phyloP scores from a whole-genome alignment of 2,797 vertebrate genomes.

The Dendrocincla fuliginosa region DNA sequence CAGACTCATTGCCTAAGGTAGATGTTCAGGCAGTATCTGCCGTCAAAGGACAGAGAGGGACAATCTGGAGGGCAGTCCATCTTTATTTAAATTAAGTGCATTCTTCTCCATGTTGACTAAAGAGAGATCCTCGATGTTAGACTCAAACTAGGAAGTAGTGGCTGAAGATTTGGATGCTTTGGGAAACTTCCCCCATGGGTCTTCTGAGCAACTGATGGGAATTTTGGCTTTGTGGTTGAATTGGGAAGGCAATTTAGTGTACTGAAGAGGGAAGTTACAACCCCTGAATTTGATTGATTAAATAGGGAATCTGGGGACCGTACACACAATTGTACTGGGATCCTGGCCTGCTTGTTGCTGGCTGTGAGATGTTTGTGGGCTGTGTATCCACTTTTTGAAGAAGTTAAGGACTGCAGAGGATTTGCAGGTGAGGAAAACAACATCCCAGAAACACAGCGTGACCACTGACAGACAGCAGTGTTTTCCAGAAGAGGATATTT shows the following conservation, averaged over 20 bases:
- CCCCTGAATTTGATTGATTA: neutral
- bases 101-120: neutral
- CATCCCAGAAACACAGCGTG: neutral
- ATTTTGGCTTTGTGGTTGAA: neutral
- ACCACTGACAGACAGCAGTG: neutral
- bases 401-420: neutral
- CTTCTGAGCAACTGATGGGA: neutral
- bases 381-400: neutral
- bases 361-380: neutral
- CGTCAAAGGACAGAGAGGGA: neutral
- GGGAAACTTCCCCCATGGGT: neutral
- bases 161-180: neutral
- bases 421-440: neutral
- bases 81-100: neutral
- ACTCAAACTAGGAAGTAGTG: neutral
- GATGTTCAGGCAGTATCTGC: neutral
- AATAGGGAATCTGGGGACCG: rapidly evolving
- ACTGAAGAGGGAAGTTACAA: neutral
- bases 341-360: neutral
- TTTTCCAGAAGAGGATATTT: neutral
- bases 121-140: neutral
- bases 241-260: neutral
- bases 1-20: neutral
- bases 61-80: neutral
- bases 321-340: rapidly evolving